phyloP scores from a whole-genome alignment of 2,888 invertebrate genomes.

The Melipona bicolor region DNA sequence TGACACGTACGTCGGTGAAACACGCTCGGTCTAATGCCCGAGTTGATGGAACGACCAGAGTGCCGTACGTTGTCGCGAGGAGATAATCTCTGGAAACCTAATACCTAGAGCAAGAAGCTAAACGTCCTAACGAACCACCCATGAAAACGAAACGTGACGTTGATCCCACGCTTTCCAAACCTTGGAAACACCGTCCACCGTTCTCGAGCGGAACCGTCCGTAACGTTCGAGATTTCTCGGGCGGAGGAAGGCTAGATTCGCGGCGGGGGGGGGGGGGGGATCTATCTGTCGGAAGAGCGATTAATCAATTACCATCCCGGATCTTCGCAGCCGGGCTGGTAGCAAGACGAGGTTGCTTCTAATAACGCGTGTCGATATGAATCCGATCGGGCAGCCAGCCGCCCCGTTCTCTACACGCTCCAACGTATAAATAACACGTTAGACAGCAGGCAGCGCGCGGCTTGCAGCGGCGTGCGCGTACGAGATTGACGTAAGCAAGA shows the following conservation, averaged over 20 bases:
- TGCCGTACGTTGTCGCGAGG: conserved; percentile 73
- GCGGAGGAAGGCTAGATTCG: not conserved
- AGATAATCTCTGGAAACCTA: conserved; percentile 76
- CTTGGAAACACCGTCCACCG: not conserved
- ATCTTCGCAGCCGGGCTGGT: too few species aligned
- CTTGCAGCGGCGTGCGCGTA: conserved; percentile 25
- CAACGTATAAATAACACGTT: conserved; percentile 53
- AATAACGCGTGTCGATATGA: conserved; percentile 36
- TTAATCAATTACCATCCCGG: conserved; percentile 13
- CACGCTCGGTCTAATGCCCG: not conserved
- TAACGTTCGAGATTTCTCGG: not conserved
- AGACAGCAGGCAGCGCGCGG: conserved; percentile 38
- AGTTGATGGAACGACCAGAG: conserved; percentile 76
- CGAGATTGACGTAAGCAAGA: conserved; percentile 61
- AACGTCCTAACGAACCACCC: not conserved
- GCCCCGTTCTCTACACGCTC: conserved; percentile 18
- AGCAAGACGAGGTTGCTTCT: not conserved
- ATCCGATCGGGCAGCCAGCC: conserved; percentile 26
- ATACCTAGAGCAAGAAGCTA: conserved; percentile 40
- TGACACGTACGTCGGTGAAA: not conserved
- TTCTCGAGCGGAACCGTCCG: too few species aligned
- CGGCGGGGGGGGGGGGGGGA: too few species aligned
- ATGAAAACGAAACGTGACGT: conserved; percentile 2
- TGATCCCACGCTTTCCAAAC: not conserved
- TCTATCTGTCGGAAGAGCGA: not conserved